Percentiles rank a stretch among this genome's conserved stretches.
phyloP scores from a whole-genome alignment of 2,113 vertebrate species.

The Myxocyprinus asiaticus region DNA sequence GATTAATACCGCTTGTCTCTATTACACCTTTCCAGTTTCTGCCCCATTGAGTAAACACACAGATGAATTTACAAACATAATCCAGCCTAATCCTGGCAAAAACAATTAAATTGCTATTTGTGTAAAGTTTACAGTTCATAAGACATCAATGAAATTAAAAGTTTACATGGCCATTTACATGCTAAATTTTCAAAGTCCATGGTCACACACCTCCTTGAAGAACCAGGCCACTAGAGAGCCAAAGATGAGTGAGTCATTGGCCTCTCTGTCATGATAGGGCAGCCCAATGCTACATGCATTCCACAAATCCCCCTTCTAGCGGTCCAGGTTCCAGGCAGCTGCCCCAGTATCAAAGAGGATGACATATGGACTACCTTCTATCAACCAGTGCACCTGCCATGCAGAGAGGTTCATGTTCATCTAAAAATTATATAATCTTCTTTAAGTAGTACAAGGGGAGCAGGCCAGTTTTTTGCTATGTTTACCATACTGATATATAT shows the following conservation, averaged over 20 bases:
- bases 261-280: slow-evolving; percentile 87
- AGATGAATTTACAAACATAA: too few relatives aligned
- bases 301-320: slow-evolving; percentile 95
- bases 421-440: not conserved
- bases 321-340: slow-evolving; percentile 91
- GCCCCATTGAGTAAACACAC: too few relatives aligned
- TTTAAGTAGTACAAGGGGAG: too few relatives aligned
- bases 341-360: slow-evolving; percentile 89
- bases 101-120: not conserved
- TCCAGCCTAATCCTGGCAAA: too few relatives aligned
- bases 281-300: slow-evolving; percentile 84
- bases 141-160: too few relatives aligned
- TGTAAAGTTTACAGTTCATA: not conserved
- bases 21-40: too few relatives aligned
- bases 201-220: slow-evolving; percentile 87
- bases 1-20: too few relatives aligned
- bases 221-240: slow-evolving; percentile 93
- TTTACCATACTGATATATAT: too few relatives aligned
- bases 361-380: slow-evolving; percentile 92
- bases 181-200: not conserved
- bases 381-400: slow-evolving; percentile 89
- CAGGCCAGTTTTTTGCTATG: too few relatives aligned
- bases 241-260: slow-evolving; percentile 89
- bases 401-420: not conserved
- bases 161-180: too few relatives aligned